Base-by-base conservation (phyloP, 1,140 invertebrate genomes). In the Ooceraea biroi region DNA sequence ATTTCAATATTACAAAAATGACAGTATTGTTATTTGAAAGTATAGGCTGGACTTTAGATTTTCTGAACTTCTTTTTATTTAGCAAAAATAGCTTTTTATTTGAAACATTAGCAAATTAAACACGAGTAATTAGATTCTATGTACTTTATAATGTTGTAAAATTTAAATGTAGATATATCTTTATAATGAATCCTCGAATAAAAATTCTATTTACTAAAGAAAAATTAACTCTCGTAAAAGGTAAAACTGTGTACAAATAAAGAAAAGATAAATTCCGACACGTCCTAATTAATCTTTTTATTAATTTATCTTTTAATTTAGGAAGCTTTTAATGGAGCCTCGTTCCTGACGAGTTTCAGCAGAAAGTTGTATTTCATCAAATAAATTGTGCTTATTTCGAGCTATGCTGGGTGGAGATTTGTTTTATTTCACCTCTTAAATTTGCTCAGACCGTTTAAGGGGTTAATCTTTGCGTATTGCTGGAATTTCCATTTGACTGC, bases 401-500 rank as follows among this genome's bases (percentile, higher is more conserved):
- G 30, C 14, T 5, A 55, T 8, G 36, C 0, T 22, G 36, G 14
- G 17, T 5, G 19, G 8, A 19, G 44, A 3, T 7, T 11, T 10
- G 19, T 57, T 55, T 69, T 17, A 4, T 69, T 55, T 69, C 65
- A 19, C 14, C 25, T 12, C 57, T 71, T 44, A 69, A 55, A 69
- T 46, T 57, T 22, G 25, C 44, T n/a, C n/a, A n/a, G n/a, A 36
- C 30, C 27, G 11, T 71, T 58, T n/a, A 22, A 58, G n/a, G 10
- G 19, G 50, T 71, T 80, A 46, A 80, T 80, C 41, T 57, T n/a
- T n/a, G 30, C 12, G 44, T 44, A 3, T 66, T 58, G 74, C 22
- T 19, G 36, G 44, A 69, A 80, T 44, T 57, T 71, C 41, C 65
- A 25, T 46, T 41, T 36, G 50, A 80, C 76, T 58, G n/a, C 17